These are phyloP conservation scores for Amazona vittata DNA, from an alignment of 2,113 vertebrate genomes.

Conservation along the genomic window DNA sequence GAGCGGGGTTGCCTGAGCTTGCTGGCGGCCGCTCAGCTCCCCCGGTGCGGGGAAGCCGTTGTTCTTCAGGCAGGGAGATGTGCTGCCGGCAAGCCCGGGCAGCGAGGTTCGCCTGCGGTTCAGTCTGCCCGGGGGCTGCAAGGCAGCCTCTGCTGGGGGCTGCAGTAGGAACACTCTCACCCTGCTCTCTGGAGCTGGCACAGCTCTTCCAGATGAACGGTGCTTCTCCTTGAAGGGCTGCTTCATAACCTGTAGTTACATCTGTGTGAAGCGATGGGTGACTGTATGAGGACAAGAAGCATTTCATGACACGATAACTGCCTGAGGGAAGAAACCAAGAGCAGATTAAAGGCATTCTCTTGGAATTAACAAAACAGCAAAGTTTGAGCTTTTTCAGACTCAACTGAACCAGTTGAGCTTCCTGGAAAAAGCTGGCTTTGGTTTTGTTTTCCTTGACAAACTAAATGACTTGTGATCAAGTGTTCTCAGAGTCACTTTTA, in stretches of 20 bases:
- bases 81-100: no score
- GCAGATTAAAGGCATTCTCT: not conserved
- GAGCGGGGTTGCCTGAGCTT: not conserved
- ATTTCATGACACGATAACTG: not conserved
- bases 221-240: not conserved
- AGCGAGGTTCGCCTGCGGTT: no score
- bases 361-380: not conserved
- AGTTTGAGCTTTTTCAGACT: not conserved
- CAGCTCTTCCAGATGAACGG: not conserved
- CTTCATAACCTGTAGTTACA: not conserved
- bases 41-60: not conserved
- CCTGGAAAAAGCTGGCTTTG: not conserved
- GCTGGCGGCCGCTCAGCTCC: not conserved
- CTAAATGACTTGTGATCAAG: no score
- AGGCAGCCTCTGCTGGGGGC: not conserved
- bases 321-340: not conserved
- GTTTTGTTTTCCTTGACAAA: not conserved
- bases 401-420: not conserved
- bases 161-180: not conserved
- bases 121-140: not conserved
- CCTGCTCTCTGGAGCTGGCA: no score
- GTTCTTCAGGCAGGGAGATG: not conserved
- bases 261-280: not conserved
- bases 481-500: no score
- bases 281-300: no score